Evolutionary conservation across 2,888 invertebrate species (phyloP), one percentile per base, ranked within the genome.

Genomic region (Hypomecis punctinalis): DNA sequence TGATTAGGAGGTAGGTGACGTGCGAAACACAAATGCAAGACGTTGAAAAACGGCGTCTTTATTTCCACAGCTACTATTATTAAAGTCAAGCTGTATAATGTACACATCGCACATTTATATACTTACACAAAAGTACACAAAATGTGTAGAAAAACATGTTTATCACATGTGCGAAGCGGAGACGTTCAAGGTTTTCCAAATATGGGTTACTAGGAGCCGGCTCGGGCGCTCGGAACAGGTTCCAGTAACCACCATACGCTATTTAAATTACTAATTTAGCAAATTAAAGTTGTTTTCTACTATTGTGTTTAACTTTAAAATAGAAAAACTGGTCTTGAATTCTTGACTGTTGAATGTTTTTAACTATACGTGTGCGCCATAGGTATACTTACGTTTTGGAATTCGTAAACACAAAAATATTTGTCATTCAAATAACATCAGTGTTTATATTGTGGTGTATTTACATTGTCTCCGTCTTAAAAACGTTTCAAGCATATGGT

Each of bases 191-290:
- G 66, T 45, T 49, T 4, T 1, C 51, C 54, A 49, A 46, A 66
- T 66, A 66, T 66, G 54, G 66, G 66, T 66, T 66, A 66, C 66
- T 61, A 8, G 61, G 61, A 45, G 43, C 23, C 10, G 0, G 3
- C 36, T 43, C 13, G 4, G n/a, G 9, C 6, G 40, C 10, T 45
- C 37, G 0, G 36, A 58, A 55, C 63, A 11, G 63, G 63, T 59
- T 59, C 10, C 2, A n/a, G 2, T 2, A 56, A 47, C 52, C 48
- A 9, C 39, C 35, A 5, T 8, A 10, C 42, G 48, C 36, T 42
- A 33, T 53, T 9, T 47, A 13, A 13, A n/a, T 47, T 46, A 36
- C 11, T 35, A 56, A 62, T 35, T 45, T 8, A 37, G 10, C 23
- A 6, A n/a, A 42, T 54, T 43, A 43, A 46, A 43, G 36, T 53